A percentile compares a stretch with the other conserved stretches of the same genome.
phyloP scores from a whole-genome alignment of 2,888 invertebrate species.

The Heliconius charithonia region DNA sequence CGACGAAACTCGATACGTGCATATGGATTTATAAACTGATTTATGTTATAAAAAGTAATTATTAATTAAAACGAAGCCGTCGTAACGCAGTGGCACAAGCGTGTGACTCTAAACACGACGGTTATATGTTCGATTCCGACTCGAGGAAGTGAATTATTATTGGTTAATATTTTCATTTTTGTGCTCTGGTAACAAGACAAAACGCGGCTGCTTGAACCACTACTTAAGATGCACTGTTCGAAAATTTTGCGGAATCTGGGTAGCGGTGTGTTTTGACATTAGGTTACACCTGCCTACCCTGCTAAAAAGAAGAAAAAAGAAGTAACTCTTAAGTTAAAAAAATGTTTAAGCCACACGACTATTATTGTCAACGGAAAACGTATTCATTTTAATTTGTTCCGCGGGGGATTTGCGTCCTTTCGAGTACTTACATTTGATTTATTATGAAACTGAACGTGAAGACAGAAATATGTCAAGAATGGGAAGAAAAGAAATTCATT shows the following conservation, averaged over 20 bases:
- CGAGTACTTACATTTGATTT: constrained; percentile 54
- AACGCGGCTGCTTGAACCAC: background rate
- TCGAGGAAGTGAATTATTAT: background rate
- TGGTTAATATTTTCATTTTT: background rate
- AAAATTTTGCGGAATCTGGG: background rate
- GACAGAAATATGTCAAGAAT: constrained; percentile 25
- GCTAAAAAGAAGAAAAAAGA: background rate
- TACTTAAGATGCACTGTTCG: background rate
- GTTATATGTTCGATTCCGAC: background rate
- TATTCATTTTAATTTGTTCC: constrained; percentile 72
- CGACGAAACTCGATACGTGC: too few relatives aligned
- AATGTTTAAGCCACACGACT: background rate
- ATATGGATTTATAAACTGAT: too few relatives aligned
- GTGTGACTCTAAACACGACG: too few relatives aligned
- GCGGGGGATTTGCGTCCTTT: constrained; percentile 61
- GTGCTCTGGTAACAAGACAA: background rate
- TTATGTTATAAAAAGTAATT: too few relatives aligned
- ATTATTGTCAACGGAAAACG: constrained; percentile 47
- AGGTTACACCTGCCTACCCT: background rate
- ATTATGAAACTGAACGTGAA: constrained; percentile 41
- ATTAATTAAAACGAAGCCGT: too few relatives aligned
- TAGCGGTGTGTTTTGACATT: background rate
- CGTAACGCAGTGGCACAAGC: too few relatives aligned
- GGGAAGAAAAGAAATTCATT: constrained; percentile 22
- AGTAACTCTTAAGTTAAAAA: background rate